Conservation (phyloP, 1,140 invertebrate genomes). For the Bombus impatiens region DNA sequence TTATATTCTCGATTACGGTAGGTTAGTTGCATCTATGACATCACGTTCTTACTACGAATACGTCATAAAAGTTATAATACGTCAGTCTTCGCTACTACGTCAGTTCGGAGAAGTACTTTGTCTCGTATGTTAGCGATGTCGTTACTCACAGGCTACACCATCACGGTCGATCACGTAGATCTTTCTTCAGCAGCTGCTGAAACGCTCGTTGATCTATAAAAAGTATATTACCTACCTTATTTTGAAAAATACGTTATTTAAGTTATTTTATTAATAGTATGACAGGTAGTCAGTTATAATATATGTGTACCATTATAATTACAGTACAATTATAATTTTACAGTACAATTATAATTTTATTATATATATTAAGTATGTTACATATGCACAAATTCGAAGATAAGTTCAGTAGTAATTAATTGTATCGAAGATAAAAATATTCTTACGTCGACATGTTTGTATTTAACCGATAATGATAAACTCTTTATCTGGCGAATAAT, state of each 20-base stretch:
- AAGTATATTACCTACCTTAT: no score
- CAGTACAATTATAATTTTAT: no score
- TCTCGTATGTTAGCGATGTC: background rate
- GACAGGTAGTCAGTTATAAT: no score
- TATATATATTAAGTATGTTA: no score
- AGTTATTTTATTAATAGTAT: no score
- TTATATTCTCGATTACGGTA: conserved; percentile 80
- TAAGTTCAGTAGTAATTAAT: background rate
- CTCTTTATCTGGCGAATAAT: background rate
- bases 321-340: no score
- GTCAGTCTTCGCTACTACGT: conserved; percentile 3
- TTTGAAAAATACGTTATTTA: no score
- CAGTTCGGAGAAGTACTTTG: conserved; percentile 3
- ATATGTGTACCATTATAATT: no score
- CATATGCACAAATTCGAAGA: no score
- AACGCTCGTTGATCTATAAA: background rate
- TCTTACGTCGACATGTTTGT: no score
- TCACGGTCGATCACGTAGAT: conserved; percentile 5
- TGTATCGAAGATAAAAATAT: background rate
- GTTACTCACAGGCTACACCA: background rate
- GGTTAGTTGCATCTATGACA: conserved; percentile 80
- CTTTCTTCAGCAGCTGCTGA: background rate
- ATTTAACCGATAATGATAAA: background rate
- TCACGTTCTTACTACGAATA: conserved; percentile 41
- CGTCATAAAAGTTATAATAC: conserved; percentile 11